Percentiles rank a stretch among this genome's conserved stretches.
These are phyloP conservation scores for Astreopora myriophthalma DNA, from an alignment of 64 coral and sea anemone species.

Conservation along the genomic window DNA sequence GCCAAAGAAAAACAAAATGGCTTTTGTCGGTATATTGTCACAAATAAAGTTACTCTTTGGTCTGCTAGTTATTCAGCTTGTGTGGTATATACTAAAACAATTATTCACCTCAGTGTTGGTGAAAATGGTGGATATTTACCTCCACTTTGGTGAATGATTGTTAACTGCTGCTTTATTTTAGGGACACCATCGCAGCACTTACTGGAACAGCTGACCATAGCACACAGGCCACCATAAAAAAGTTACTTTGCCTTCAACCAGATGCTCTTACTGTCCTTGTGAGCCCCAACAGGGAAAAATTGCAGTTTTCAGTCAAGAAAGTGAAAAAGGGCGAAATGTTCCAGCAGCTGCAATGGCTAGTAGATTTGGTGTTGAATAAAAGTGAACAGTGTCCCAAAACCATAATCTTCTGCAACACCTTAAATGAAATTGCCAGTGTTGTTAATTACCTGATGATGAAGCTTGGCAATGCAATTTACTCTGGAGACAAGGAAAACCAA, in stretches of 20 bases:
- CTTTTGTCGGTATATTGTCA: no score
- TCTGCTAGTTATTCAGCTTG: no score
- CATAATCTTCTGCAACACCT: conserved; percentile 49
- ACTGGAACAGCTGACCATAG: conserved; percentile 19
- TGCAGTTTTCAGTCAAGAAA: conserved; percentile 57
- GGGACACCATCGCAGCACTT: not conserved
- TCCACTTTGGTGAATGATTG: not conserved
- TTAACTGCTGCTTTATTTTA: not conserved
- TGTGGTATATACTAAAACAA: no score
- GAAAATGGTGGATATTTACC: not conserved
- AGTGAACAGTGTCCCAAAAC: not conserved
- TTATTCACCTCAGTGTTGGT: no score
- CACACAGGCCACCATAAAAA: not conserved
- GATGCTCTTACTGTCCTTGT: conserved; percentile 20
- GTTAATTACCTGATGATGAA: not conserved
- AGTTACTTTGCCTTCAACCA: not conserved
- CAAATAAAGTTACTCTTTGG: no score
- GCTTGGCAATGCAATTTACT: not conserved
- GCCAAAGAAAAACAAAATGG: not conserved
- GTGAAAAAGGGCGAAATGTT: not conserved
- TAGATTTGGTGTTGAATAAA: conserved; percentile 2
- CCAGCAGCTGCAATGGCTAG: conserved; percentile 43
- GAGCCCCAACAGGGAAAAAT: conserved; percentile 43
- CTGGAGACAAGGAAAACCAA: not conserved
- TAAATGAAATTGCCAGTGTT: conserved; percentile 6